These are phyloP conservation scores for Lithophane semibrunnea DNA, from an alignment of 2,888 invertebrate species.

Conservation along the genomic window DNA sequence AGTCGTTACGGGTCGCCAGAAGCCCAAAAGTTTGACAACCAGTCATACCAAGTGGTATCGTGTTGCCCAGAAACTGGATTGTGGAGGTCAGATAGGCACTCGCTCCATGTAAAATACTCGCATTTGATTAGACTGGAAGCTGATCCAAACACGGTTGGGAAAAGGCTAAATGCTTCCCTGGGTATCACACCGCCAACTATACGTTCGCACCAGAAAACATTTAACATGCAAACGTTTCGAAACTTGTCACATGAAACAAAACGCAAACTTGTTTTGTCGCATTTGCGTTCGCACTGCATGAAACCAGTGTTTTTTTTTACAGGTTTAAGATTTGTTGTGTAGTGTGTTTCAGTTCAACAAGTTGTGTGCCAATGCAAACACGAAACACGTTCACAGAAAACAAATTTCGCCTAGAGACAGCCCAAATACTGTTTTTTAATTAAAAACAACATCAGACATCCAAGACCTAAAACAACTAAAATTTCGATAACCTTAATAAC, in stretches of 20 bases:
- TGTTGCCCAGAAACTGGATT: too few species aligned
- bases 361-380: background rate
- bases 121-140: too few species aligned
- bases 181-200: too few species aligned
- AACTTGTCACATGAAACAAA: background rate
- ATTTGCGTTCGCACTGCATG: background rate
- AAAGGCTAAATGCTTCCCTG: too few species aligned
- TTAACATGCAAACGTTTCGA: background rate
- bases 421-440: background rate
- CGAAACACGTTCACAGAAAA: background rate
- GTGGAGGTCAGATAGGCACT: too few species aligned
- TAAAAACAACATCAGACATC: background rate
- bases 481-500: background rate
- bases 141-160: too few species aligned
- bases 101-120: too few species aligned
- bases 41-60: too few species aligned
- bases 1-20: too few species aligned
- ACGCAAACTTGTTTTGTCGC: background rate
- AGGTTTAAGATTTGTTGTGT: background rate
- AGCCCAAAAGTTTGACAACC: too few species aligned
- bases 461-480: background rate
- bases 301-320: background rate
- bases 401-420: too few species aligned
- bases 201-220: background rate
- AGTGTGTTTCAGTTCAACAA: background rate